Conservation (phyloP, 2,113 vertebrate species). For the Anolis sagrei region DNA sequence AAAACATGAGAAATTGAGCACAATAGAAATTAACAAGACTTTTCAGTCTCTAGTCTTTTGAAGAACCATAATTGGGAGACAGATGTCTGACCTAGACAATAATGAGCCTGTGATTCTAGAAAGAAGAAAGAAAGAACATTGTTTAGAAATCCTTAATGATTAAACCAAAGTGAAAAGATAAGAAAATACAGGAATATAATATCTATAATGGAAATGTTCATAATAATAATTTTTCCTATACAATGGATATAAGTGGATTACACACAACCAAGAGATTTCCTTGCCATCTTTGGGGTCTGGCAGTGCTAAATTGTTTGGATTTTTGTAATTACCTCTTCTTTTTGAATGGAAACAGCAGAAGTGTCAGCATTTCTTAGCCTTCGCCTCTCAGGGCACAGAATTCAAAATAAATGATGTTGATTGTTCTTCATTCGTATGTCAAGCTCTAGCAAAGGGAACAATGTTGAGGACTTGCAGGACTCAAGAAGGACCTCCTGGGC, state of each 20-base stretch:
- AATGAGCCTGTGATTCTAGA: conserved; percentile 47
- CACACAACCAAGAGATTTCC: conserved; percentile 48
- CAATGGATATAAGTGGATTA: conserved; percentile 35
- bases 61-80: conserved; percentile 48
- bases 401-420: conserved; percentile 47
- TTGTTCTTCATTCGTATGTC: conserved; percentile 40
- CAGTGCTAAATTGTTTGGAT: conserved; percentile 47
- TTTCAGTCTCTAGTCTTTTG: conserved; percentile 35
- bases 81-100: conserved; percentile 43
- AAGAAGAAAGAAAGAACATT: conserved; percentile 33
- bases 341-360: conserved; percentile 54
- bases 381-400: conserved; percentile 36
- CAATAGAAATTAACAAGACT: neutral
- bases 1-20: conserved; percentile 8
- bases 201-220: too few relatives aligned
- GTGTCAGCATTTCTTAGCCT: conserved; percentile 25
- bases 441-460: neutral
- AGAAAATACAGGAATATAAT: conserved; percentile 31
- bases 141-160: conserved; percentile 39
- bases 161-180: conserved; percentile 53
- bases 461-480: neutral
- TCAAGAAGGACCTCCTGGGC: neutral
- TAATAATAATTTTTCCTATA: conserved; percentile 41
- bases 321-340: conserved; percentile 49
- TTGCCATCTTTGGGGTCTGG: conserved; percentile 41